Conservation (phyloP, 2,888 invertebrate genomes). For the Phlogophora meticulosa region DNA sequence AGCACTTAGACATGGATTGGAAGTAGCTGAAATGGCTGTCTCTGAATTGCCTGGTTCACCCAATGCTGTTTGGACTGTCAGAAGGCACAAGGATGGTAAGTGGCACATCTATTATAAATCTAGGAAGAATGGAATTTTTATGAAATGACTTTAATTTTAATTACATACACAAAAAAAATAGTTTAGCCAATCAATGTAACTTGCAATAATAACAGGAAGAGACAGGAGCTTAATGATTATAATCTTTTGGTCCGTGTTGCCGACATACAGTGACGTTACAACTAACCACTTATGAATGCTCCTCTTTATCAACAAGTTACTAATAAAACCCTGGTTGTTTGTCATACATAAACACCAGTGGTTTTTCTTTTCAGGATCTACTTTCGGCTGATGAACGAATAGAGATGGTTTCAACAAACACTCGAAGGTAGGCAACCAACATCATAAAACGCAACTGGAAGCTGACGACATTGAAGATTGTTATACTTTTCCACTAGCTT, state of each 20-base stretch:
- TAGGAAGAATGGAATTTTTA: constrained; percentile 9
- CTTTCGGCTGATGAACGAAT: constrained; percentile 86
- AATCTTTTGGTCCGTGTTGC: constrained; percentile 90
- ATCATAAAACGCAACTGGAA: constrained; percentile 77
- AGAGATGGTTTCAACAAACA: constrained; percentile 82
- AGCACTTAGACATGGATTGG: constrained; percentile 98
- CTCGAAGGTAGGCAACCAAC: constrained; percentile 86
- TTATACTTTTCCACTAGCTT: constrained; percentile 60
- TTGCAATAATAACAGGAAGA: constrained; percentile 25
- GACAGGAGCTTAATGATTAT: constrained; percentile 87
- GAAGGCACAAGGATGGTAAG: constrained; percentile 98
- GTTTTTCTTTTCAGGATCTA: constrained; percentile 95
- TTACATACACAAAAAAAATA: neutral
- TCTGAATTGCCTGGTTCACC: constrained; percentile 99
- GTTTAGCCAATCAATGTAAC: constrained; percentile 27
- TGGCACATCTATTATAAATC: constrained; percentile 24
- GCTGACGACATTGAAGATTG: constrained; percentile 75
- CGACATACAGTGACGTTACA: constrained; percentile 88
- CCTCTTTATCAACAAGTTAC: constrained; percentile 89
- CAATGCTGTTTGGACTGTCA: constrained; percentile 99
- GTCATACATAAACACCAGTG: constrained; percentile 97
- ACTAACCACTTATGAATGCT: constrained; percentile 89
- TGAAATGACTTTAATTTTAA: constrained; percentile 8
- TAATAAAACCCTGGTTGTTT: constrained; percentile 92
- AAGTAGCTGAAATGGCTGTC: constrained; percentile 99